Evolutionary conservation across 2,797 vertebrate genomes (phyloP).

Genomic region (Gila robusta): DNA sequence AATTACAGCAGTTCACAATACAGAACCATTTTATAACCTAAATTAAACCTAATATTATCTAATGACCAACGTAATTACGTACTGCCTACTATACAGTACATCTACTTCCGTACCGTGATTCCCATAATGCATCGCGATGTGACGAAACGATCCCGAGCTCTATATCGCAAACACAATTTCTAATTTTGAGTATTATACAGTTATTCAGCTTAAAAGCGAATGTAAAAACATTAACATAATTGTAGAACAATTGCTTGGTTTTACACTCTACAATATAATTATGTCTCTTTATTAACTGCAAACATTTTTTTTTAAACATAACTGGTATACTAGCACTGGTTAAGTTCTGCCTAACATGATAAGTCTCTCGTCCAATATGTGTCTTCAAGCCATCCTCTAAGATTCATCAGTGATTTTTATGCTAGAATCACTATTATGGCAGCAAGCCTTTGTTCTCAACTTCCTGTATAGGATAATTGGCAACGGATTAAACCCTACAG

Average conservation of each 20-base stretch:
- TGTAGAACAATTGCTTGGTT: background rate
- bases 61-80: too few species aligned
- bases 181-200: background rate
- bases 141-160: too few species aligned
- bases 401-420: conserved; percentile 49
- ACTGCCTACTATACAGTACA: too few species aligned
- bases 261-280: background rate
- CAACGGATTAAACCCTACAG: conserved; percentile 59
- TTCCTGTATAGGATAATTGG: conserved; percentile 67
- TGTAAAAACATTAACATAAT: background rate
- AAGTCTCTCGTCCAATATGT: background rate
- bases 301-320: background rate
- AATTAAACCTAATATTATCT: too few species aligned
- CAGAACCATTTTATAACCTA: too few species aligned
- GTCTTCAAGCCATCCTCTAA: conserved; percentile 29
- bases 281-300: background rate
- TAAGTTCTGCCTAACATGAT: conserved; percentile 5
- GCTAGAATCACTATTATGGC: conserved; percentile 51
- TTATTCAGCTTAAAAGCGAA: background rate
- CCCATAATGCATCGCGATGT: too few species aligned
- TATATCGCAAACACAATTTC: background rate
- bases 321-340: background rate
- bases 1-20: too few species aligned
- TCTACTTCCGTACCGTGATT: too few species aligned
- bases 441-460: conserved; percentile 62